phyloP scores from a whole-genome alignment of 1,140 invertebrate genomes.

The Zeugodacus cucurbitae region DNA sequence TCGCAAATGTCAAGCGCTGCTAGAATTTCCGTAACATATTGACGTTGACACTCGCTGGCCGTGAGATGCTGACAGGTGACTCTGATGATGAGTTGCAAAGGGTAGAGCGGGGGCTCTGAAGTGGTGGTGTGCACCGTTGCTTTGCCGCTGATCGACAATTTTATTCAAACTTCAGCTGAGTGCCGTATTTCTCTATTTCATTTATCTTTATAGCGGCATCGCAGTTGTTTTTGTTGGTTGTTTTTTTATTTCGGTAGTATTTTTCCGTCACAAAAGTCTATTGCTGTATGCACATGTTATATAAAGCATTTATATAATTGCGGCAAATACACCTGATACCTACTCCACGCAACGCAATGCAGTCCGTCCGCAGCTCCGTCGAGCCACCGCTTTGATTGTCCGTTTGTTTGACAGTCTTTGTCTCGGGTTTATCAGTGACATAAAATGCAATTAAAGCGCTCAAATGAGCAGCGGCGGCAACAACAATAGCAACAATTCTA shows the following conservation, averaged over 20 bases:
- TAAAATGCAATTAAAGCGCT: conserved; percentile 24
- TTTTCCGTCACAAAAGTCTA: neutral
- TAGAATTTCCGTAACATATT: conserved; percentile 20
- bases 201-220: conserved; percentile 8
- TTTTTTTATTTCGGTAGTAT: neutral
- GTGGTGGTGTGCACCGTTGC: no score
- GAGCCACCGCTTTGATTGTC: neutral
- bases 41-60: conserved; percentile 22
- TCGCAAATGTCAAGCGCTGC: conserved; percentile 18
- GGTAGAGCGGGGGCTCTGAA: no score
- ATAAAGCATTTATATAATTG: neutral
- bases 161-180: neutral
- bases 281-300: neutral
- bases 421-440: conserved; percentile 27
- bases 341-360: neutral
- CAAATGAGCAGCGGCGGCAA: neutral
- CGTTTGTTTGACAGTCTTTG: neutral
- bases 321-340: neutral
- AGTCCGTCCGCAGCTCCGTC: neutral
- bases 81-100: neutral
- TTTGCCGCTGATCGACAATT: neutral
- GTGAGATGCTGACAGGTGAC: neutral
- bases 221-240: neutral
- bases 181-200: neutral
- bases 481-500: neutral